Conservation (phyloP, 2,888 invertebrate genomes). For the Perizoma affinitatum region DNA sequence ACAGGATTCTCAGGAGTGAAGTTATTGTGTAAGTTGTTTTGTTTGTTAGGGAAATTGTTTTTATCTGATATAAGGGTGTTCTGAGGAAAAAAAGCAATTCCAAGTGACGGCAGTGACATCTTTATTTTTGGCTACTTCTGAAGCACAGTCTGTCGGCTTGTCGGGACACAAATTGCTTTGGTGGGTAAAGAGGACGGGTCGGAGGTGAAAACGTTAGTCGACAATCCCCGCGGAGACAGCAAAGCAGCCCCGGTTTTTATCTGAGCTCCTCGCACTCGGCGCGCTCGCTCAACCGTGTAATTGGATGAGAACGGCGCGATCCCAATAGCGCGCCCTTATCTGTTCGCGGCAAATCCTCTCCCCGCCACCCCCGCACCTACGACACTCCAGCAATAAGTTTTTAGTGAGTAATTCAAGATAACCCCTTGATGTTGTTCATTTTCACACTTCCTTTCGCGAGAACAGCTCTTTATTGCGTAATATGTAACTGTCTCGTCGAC, state of each 20-base stretch:
- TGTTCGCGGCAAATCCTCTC: slow-evolving; percentile 80
- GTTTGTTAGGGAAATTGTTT: too few species aligned
- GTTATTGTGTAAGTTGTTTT: too few species aligned
- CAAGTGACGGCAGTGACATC: slow-evolving; percentile 18
- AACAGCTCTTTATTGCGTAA: slow-evolving; percentile 84
- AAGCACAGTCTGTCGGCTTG: slow-evolving; percentile 44
- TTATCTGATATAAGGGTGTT: neutral
- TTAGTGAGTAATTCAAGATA: slow-evolving; percentile 85
- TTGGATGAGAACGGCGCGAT: slow-evolving; percentile 84
- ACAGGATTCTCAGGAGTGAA: too few species aligned
- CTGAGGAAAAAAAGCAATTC: slow-evolving; percentile 24
- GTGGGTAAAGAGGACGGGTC: slow-evolving; percentile 60
- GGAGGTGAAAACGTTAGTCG: slow-evolving; percentile 79
- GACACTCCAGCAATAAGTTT: slow-evolving; percentile 78
- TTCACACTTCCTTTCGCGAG: slow-evolving; percentile 85
- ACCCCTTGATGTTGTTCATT: slow-evolving; percentile 84
- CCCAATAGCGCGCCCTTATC: slow-evolving; percentile 84
- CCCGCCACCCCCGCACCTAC: slow-evolving; percentile 53
- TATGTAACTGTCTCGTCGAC: slow-evolving; percentile 82
- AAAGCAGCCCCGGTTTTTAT: slow-evolving; percentile 77
- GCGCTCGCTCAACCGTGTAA: slow-evolving; percentile 83
- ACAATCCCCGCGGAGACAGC: slow-evolving; percentile 81
- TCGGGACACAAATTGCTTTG: slow-evolving; percentile 53
- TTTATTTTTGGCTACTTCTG: slow-evolving; percentile 20
- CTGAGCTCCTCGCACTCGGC: slow-evolving; percentile 72